phyloP scores from a whole-genome alignment of 2,888 invertebrate species.

The Reticulitermes lucifugus region DNA sequence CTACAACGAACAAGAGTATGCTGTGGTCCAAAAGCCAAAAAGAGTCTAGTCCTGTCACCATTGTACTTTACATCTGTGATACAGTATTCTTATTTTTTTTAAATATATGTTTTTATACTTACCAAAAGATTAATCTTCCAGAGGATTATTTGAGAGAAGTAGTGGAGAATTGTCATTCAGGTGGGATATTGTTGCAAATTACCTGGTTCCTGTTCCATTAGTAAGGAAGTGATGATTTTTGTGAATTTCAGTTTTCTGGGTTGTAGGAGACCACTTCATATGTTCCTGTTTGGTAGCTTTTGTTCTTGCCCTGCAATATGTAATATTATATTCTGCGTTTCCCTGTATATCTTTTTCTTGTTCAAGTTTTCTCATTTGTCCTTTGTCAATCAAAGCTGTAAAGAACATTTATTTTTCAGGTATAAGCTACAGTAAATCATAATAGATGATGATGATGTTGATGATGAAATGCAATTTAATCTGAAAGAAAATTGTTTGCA shows the following conservation, averaged over 20 bases:
- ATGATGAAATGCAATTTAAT: too few species aligned
- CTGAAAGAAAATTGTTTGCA: too few species aligned
- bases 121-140: conserved; percentile 1
- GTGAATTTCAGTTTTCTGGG: not conserved
- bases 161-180: not conserved
- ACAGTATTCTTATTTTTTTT: conserved; percentile 20
- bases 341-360: too few species aligned
- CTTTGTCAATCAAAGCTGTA: too few species aligned
- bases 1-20: conserved; percentile 83
- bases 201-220: not conserved
- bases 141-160: not conserved
- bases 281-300: too few species aligned
- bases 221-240: not conserved
- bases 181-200: not conserved
- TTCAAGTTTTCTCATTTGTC: too few species aligned
- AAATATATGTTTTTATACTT: conserved; percentile 7
- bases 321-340: too few species aligned
- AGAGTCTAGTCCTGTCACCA: conserved; percentile 70
- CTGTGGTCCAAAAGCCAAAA: conserved; percentile 87
- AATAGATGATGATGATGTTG: too few species aligned
- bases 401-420: too few species aligned
- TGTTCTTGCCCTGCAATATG: too few species aligned
- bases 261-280: too few species aligned
- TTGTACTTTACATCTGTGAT: conserved; percentile 29
- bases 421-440: too few species aligned